phyloP scores from a whole-genome alignment of 2,888 invertebrate genomes.

The Nephrotoma appendiculata region DNA sequence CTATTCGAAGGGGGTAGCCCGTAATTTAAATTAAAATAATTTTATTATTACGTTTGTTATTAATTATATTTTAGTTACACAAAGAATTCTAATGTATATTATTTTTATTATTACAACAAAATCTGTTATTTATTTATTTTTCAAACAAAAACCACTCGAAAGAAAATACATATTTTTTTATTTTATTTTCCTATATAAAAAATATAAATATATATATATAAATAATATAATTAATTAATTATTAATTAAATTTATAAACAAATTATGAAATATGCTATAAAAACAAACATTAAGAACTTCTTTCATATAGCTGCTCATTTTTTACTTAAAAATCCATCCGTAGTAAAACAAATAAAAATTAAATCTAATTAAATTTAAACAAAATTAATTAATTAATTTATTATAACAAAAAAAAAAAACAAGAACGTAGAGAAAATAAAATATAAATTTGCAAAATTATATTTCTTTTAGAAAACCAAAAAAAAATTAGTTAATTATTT shows the following conservation, averaged over 20 bases:
- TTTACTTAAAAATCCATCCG: constrained; percentile 6
- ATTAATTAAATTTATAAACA: neutral
- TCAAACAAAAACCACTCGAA: neutral
- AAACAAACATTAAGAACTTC: neutral
- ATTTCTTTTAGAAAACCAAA: neutral
- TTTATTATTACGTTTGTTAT: neutral
- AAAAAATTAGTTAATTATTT: neutral
- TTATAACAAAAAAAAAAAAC: neutral
- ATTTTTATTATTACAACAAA: neutral
- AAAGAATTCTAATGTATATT: neutral
- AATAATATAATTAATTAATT: neutral
- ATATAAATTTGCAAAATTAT: neutral
- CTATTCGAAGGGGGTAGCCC: constrained; percentile 34
- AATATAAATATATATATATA: neutral
- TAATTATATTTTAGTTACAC: neutral
- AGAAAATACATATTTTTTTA: neutral
- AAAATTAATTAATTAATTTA: constrained; percentile 3
- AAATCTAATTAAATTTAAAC: neutral
- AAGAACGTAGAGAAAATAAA: constrained; percentile 1
- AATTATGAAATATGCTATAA: neutral
- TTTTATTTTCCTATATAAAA: neutral
- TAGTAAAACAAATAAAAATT: neutral
- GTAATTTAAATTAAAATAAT: constrained; percentile 19
- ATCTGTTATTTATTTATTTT: neutral
- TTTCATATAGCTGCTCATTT: constrained; percentile 1